Percentiles rank a stretch among this genome's conserved stretches.
These are phyloP conservation scores for Galleria mellonella DNA, from an alignment of 1,140 invertebrate genomes.

Conservation along the genomic window DNA sequence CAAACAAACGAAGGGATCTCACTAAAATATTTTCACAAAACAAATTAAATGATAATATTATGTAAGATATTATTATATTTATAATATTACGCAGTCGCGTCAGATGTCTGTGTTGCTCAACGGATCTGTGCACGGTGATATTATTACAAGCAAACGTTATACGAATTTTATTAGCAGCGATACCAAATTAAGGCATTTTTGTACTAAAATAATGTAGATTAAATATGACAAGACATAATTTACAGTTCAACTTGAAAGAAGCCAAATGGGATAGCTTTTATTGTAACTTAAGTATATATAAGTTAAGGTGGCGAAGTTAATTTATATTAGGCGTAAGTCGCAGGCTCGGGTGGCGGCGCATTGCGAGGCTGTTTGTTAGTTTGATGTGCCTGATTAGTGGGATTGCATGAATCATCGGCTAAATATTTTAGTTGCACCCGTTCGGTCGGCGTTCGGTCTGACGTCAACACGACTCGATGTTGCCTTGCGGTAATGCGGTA, in stretches of 20 bases:
- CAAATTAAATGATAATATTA: slow-evolving; percentile 31
- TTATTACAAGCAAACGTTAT: slow-evolving; percentile 17
- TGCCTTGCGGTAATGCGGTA: no score
- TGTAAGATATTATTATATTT: slow-evolving; percentile 40
- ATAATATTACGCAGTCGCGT: not conserved
- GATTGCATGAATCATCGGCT: slow-evolving; percentile 25
- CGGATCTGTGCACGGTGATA: not conserved
- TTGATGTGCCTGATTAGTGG: slow-evolving; percentile 38
- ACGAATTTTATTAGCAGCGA: slow-evolving; percentile 54
- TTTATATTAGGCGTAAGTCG: slow-evolving; percentile 9
- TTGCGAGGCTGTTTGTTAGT: slow-evolving; percentile 44
- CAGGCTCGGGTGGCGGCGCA: slow-evolving; percentile 6
- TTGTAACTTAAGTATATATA: slow-evolving; percentile 11
- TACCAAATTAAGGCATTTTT: slow-evolving; percentile 70
- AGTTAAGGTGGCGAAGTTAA: slow-evolving; percentile 14
- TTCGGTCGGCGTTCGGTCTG: no score
- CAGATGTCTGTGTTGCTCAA: not conserved
- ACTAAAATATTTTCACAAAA: slow-evolving; percentile 56
- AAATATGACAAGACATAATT: slow-evolving; percentile 67
- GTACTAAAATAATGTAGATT: slow-evolving; percentile 40
- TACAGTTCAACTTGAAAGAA: slow-evolving; percentile 73
- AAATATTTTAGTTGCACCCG: no score
- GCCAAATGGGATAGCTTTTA: slow-evolving; percentile 68
- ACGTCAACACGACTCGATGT: no score
- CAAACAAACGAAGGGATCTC: slow-evolving; percentile 57